Percentiles rank a stretch among this genome's conserved stretches.
These are phyloP conservation scores for Meliscaeva auricollis DNA, from an alignment of 2,888 invertebrate genomes.

Conservation along the genomic window DNA sequence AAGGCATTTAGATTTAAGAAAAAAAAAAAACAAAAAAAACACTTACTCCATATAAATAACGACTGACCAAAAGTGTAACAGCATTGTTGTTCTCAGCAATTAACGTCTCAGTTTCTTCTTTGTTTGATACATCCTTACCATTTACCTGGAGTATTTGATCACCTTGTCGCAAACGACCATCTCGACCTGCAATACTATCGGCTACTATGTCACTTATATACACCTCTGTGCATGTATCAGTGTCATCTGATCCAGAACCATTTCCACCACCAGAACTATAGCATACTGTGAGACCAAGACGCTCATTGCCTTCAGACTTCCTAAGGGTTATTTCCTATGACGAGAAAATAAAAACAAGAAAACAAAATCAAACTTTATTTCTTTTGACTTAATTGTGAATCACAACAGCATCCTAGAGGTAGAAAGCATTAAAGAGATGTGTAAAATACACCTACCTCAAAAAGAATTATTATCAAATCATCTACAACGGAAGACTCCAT, in stretches of 20 bases:
- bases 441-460: no score
- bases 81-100: constrained; percentile 86
- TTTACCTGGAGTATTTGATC: constrained; percentile 88
- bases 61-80: constrained; percentile 87
- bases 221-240: constrained; percentile 86
- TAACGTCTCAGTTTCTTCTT: constrained; percentile 86
- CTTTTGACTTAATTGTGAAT: no score
- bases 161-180: constrained; percentile 87
- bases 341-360: constrained; percentile 7
- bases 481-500: no score
- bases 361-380: no score
- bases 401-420: no score
- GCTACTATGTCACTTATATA: constrained; percentile 88
- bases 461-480: no score
- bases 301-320: constrained; percentile 86
- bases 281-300: constrained; percentile 88
- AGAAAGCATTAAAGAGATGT: no score
- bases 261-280: constrained; percentile 86
- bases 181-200: constrained; percentile 86
- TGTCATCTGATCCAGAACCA: constrained; percentile 85
- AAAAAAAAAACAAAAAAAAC: constrained; percentile 14
- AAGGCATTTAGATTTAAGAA: not conserved
- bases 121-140: constrained; percentile 86
- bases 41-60: constrained; percentile 86
- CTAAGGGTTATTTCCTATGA: constrained; percentile 87